Percentiles rank a stretch among this genome's conserved stretches.
These are phyloP conservation scores for Periophthalmus magnuspinnatus DNA, from an alignment of 2,797 vertebrate genomes.

Conservation along the genomic window DNA sequence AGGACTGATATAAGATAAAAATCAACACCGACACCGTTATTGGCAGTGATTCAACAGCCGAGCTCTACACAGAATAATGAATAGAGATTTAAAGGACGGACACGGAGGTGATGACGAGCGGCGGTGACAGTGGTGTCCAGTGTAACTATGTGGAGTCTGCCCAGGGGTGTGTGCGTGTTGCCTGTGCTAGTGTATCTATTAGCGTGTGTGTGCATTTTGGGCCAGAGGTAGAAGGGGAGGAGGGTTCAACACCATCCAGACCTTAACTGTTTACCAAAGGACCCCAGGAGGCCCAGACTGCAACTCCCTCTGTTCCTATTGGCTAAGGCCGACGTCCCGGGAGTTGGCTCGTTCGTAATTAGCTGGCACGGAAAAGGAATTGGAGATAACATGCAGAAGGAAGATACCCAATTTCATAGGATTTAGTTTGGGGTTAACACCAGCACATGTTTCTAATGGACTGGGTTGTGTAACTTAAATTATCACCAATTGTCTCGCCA, in stretches of 20 bases:
- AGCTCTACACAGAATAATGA: no score
- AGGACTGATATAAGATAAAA: no score
- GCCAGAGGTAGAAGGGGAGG: conserved; percentile 56
- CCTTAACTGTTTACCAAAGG: conserved; percentile 66
- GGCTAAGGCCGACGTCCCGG: conserved; percentile 48
- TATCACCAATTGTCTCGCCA: not conserved
- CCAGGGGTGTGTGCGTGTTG: conserved; percentile 13
- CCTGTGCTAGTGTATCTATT: conserved; percentile 14
- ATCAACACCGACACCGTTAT: no score
- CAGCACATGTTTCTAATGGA: conserved; percentile 35
- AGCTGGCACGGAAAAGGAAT: conserved; percentile 38
- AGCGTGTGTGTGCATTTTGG: conserved; percentile 20
- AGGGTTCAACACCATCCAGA: conserved; percentile 49
- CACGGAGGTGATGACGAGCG: conserved; percentile 35
- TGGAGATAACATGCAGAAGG: conserved; percentile 40
- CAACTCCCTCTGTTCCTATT: conserved; percentile 70
- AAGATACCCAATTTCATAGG: conserved; percentile 14
- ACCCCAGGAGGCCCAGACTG: conserved; percentile 53
- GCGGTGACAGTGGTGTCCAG: conserved; percentile 34
- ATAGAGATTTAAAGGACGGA: not conserved
- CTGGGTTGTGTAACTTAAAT: conserved; percentile 15
- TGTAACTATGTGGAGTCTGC: conserved; percentile 23
- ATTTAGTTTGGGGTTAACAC: conserved; percentile 41
- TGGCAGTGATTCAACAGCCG: no score
- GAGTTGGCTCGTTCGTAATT: conserved; percentile 40